A percentile compares a stretch with the other conserved stretches of the same genome.
Conservation (phyloP, 2,113 vertebrate species). For the Rhynchomys soricoides region DNA sequence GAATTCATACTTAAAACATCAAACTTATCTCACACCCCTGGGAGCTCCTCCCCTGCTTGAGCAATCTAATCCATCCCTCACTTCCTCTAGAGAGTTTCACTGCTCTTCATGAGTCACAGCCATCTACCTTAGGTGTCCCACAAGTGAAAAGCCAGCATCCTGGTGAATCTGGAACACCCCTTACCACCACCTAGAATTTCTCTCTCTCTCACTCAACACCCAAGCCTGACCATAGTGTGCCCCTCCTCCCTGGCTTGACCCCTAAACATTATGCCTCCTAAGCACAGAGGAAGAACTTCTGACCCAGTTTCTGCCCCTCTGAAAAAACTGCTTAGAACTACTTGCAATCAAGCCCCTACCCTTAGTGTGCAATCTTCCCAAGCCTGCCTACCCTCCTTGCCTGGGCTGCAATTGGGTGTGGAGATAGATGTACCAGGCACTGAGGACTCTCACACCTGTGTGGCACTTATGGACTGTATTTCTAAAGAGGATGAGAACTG, state of each 20-base stretch:
- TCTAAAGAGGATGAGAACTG: not conserved
- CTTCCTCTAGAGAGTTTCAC: slow-evolving; percentile 61
- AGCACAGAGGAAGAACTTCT: not conserved
- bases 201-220: not conserved
- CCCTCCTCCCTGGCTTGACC: not conserved
- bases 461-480: not conserved
- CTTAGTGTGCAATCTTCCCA: not conserved
- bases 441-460: not conserved
- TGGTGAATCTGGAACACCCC: slow-evolving; percentile 54
- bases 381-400: not conserved
- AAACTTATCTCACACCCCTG: not conserved
- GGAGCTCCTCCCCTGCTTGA: slow-evolving; percentile 67
- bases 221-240: not conserved
- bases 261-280: not conserved
- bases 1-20: slow-evolving; percentile 47
- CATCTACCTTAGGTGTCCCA: not conserved
- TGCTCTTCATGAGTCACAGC: not conserved
- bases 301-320: not conserved
- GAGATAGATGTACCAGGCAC: not conserved
- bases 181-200: not conserved
- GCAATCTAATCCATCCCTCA: slow-evolving; percentile 52
- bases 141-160: slow-evolving; percentile 55
- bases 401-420: not conserved
- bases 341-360: not conserved
- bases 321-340: not conserved